A percentile compares a stretch with the other conserved stretches of the same genome.
These are phyloP conservation scores for Pseudomugil tenellus DNA, from an alignment of 2,797 vertebrate genomes.

Conservation along the genomic window DNA sequence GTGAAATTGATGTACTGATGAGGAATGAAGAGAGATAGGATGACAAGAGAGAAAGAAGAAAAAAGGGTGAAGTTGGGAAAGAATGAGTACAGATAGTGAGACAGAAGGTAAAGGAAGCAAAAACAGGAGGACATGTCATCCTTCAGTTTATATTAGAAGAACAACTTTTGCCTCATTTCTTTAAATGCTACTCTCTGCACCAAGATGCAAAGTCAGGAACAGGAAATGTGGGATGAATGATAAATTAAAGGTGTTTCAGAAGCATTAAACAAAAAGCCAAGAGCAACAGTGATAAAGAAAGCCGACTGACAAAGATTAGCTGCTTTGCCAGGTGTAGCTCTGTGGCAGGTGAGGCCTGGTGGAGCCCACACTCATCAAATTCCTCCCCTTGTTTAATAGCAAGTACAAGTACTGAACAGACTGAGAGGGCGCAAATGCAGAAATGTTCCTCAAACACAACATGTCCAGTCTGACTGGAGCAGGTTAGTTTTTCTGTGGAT, in stretches of 20 bases:
- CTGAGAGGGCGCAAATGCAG: too few relatives aligned
- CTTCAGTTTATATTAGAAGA: constrained; percentile 61
- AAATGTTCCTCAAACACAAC: constrained; percentile 15
- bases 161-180: constrained; percentile 37
- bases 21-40: constrained; percentile 1
- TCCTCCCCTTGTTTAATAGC: constrained; percentile 4
- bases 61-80: neutral
- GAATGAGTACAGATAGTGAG: neutral
- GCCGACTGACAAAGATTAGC: constrained; percentile 36
- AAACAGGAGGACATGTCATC: constrained; percentile 58
- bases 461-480: neutral
- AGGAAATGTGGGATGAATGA: neutral
- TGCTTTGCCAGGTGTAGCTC: constrained; percentile 13
- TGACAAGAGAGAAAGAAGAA: neutral
- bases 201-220: neutral
- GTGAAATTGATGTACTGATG: constrained; percentile 27
- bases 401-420: constrained; percentile 7
- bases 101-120: constrained; percentile 9
- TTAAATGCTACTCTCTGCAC: constrained; percentile 64
- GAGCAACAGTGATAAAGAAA: constrained; percentile 5
- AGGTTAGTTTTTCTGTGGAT: neutral
- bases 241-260: constrained; percentile 40
- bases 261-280: constrained; percentile 1
- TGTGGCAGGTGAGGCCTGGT: constrained; percentile 31
- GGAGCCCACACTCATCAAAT: neutral